Evolutionary conservation across 2,113 vertebrate species (phyloP).

Genomic region (Apus apus): DNA sequence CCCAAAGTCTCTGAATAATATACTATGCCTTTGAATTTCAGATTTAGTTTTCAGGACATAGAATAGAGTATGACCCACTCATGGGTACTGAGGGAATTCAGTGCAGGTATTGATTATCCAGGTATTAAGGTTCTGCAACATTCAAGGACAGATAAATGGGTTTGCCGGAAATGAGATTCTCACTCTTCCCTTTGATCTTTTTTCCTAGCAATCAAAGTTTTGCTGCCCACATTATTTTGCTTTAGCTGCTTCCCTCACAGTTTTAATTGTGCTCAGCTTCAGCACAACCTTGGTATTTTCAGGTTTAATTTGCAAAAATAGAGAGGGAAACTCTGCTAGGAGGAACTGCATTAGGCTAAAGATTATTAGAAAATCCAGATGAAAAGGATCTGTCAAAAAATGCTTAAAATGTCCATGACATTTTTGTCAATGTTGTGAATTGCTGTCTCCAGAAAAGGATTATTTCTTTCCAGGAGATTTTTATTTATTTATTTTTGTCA

Average conservation of each 20-base stretch:
- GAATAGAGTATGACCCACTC: neutral
- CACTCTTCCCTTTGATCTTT: neutral
- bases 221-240: neutral
- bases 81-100: neutral
- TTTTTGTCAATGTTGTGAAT: conserved; percentile 32
- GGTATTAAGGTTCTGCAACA: neutral
- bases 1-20: neutral
- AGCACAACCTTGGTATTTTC: neutral
- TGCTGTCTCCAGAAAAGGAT: neutral
- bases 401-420: neutral
- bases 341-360: neutral
- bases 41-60: neutral
- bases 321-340: neutral
- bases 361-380: neutral
- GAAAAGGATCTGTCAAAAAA: conserved; percentile 32
- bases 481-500: neutral
- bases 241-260: neutral
- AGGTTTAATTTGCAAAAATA: conserved; percentile 22
- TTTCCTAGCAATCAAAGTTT: neutral
- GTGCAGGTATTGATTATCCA: conserved; percentile 2
- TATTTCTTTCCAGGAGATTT: neutral
- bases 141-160: neutral
- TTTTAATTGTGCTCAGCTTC: neutral
- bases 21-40: neutral
- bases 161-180: neutral